A percentile compares a stretch with the other conserved stretches of the same genome.
These are phyloP conservation scores for Drosophila mayaguana DNA, from an alignment of 2,888 invertebrate genomes.

Conservation along the genomic window DNA sequence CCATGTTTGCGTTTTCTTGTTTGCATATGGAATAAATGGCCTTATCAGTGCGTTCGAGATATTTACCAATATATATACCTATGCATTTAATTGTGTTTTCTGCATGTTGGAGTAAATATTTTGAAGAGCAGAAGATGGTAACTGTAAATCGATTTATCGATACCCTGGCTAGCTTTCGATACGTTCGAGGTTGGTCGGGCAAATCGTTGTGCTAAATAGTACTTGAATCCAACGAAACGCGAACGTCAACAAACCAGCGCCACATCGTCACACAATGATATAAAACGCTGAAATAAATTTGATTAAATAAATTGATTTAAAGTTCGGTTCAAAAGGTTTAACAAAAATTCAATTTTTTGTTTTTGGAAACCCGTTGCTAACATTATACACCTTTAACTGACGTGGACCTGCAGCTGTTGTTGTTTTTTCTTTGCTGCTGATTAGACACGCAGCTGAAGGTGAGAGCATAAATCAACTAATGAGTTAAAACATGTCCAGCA, in stretches of 20 bases:
- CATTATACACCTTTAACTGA: conserved; percentile 39
- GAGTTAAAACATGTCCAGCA: conserved; percentile 9
- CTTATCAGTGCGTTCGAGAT: neutral
- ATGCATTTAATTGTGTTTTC: neutral
- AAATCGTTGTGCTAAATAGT: conserved; percentile 39
- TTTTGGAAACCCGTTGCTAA: conserved; percentile 1
- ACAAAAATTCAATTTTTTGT: neutral
- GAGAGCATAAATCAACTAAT: conserved; percentile 10
- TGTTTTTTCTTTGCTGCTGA: conserved; percentile 23
- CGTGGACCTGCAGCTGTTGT: conserved; percentile 47
- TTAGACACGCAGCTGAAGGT: conserved; percentile 38
- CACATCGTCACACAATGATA: conserved; percentile 42
- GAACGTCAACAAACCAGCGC: conserved; percentile 57
- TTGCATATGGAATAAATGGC: neutral
- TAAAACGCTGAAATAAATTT: conserved; percentile 12
- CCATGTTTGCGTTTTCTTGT: neutral
- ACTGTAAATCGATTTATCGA: conserved; percentile 46
- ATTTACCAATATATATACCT: neutral
- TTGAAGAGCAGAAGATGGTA: neutral
- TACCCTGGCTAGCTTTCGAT: conserved; percentile 19
- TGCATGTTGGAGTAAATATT: neutral
- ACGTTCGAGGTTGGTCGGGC: conserved; percentile 1
- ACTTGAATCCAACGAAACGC: conserved; percentile 37
- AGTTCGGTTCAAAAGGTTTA: neutral
- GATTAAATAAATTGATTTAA: neutral